A percentile compares a stretch with the other conserved stretches of the same genome.
These are phyloP conservation scores for Stenurella melanura DNA, from an alignment of 2,888 invertebrate species.

Conservation along the genomic window DNA sequence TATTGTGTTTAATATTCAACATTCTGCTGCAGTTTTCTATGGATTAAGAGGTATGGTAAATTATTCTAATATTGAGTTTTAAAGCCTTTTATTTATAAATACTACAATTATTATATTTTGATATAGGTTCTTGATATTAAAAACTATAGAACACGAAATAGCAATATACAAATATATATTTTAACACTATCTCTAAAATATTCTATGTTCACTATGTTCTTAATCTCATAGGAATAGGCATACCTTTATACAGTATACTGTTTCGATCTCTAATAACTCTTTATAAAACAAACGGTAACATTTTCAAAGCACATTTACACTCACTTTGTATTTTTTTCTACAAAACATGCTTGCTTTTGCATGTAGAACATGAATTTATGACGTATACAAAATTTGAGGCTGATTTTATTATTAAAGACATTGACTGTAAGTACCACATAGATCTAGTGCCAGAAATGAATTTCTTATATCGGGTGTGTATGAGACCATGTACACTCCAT, in stretches of 20 bases:
- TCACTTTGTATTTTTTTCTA: not conserved
- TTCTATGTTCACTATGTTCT: not conserved
- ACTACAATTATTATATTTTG: conserved; percentile 19
- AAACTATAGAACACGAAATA: conserved; percentile 36
- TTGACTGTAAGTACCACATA: too few relatives aligned
- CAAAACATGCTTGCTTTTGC: too few relatives aligned
- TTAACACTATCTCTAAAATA: conserved; percentile 20
- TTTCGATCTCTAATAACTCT: conserved; percentile 24
- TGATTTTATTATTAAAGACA: too few relatives aligned
- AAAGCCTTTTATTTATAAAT: conserved; percentile 27
- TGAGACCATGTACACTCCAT: too few relatives aligned
- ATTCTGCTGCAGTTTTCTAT: too few relatives aligned
- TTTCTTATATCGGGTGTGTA: too few relatives aligned
- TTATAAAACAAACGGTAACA: not conserved
- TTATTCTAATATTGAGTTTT: not conserved
- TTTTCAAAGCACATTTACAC: not conserved
- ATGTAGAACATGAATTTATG: too few relatives aligned
- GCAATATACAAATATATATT: conserved; percentile 37
- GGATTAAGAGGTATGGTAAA: too few relatives aligned
- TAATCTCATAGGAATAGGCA: conserved; percentile 19
- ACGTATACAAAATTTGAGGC: too few relatives aligned
- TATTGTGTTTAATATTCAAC: too few relatives aligned
- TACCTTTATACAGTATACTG: conserved; percentile 17
- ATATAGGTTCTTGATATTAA: conserved; percentile 32
- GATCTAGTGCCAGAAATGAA: too few relatives aligned